A percentile compares a stretch with the other conserved stretches of the same genome.
Conservation (phyloP, 1,140 invertebrate genomes). For the Battus philenor region DNA sequence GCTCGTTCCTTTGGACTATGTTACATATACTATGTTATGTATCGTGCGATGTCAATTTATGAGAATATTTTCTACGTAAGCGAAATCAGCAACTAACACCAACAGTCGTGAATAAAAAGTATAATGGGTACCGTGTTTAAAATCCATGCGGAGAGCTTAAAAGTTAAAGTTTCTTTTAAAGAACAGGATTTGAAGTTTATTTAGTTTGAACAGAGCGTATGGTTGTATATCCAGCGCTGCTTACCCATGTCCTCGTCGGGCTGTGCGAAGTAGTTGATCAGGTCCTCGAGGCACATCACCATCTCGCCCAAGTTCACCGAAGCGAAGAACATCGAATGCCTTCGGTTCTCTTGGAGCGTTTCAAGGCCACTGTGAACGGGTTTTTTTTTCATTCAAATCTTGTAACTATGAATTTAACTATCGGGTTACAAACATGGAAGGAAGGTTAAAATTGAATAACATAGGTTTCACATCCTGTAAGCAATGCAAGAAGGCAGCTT, state of each 20-base stretch:
- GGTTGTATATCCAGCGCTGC: constrained; percentile 24
- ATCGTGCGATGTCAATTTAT: no score
- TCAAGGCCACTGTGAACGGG: constrained; percentile 89
- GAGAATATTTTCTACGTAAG: no score
- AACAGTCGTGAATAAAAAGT: no score
- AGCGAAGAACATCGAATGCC: constrained; percentile 88
- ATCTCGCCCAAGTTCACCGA: constrained; percentile 96
- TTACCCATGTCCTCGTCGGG: constrained; percentile 98
- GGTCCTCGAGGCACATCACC: constrained; percentile 98
- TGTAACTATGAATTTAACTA: no score
- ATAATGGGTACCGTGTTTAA: constrained; percentile 6
- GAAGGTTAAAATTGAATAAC: no score
- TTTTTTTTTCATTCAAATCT: constrained; percentile 31
- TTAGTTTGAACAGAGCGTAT: background rate
- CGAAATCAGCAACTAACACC: no score
- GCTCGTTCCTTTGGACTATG: no score
- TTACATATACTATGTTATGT: no score
- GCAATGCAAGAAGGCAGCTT: no score
- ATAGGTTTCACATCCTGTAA: no score
- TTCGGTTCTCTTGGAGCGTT: constrained; percentile 90
- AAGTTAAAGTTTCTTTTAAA: constrained; percentile 9
- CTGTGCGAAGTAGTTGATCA: constrained; percentile 99
- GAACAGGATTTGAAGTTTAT: background rate
- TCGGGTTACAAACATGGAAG: no score
- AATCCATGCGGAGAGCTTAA: constrained; percentile 1